Conservation (phyloP, 1,140 invertebrate genomes). For the Ooceraea biroi region DNA sequence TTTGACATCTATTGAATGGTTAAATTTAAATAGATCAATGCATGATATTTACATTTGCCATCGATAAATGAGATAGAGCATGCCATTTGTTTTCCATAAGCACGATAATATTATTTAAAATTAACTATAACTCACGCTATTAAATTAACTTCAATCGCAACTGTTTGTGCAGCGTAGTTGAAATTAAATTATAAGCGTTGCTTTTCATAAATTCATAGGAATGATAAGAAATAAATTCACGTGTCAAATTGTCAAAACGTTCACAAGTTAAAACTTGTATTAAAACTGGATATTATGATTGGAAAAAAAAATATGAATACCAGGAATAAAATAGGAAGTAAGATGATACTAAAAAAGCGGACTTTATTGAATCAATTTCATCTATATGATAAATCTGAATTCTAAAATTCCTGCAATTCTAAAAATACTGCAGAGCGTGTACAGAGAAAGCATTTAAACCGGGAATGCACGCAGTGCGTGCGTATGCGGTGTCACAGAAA, state of each 20-base stretch:
- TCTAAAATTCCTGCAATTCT: no score
- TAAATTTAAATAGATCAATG: constrained; percentile 57
- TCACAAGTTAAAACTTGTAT: background rate
- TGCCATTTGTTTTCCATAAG: constrained; percentile 34
- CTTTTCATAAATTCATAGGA: background rate
- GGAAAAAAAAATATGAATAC: background rate
- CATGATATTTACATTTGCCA: constrained; percentile 37
- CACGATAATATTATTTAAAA: background rate
- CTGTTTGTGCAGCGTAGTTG: background rate
- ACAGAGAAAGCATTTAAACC: constrained; percentile 7
- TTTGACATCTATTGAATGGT: constrained; percentile 41
- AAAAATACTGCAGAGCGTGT: no score
- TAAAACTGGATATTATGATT: background rate
- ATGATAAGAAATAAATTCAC: no score
- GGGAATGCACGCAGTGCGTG: no score
- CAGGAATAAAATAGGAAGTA: background rate
- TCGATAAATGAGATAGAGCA: constrained; percentile 5
- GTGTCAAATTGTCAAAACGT: no score
- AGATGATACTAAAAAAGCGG: background rate
- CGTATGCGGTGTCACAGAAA: background rate
- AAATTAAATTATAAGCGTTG: background rate
- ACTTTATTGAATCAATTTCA: no score
- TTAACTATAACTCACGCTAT: background rate
- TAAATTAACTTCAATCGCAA: background rate
- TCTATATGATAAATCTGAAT: no score